phyloP scores from a whole-genome alignment of 2,113 vertebrate genomes.

The Aegithalos caudatus region DNA sequence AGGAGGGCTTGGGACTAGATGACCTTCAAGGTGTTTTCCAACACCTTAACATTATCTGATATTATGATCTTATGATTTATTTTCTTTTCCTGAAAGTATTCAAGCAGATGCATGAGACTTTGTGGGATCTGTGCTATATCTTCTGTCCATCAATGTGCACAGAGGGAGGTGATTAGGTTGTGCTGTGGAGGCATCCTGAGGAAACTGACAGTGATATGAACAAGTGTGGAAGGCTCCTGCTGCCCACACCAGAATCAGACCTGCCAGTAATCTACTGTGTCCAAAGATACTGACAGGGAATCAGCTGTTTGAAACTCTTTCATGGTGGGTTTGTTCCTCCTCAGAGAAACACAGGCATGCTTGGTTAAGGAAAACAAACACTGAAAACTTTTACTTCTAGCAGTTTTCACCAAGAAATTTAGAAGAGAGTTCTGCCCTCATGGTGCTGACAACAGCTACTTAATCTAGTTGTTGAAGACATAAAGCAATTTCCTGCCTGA shows the following conservation, averaged over 20 bases:
- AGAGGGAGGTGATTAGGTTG: accelerated
- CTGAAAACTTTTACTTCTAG: background rate
- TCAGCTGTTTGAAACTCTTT: accelerated
- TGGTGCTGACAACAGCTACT: background rate
- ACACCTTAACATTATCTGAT: background rate
- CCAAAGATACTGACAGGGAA: background rate
- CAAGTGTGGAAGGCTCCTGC: background rate
- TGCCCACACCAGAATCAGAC: background rate
- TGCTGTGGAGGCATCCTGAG: background rate
- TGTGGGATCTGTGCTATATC: background rate
- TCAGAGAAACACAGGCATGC: background rate
- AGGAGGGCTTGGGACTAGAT: background rate
- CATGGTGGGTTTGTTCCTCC: accelerated
- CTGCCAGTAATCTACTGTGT: background rate
- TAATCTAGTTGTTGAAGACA: background rate
- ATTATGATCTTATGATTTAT: too few relatives aligned
- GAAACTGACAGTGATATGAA: background rate
- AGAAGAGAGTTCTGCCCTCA: background rate
- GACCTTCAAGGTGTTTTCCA: background rate
- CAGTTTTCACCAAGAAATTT: background rate
- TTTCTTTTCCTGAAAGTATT: background rate
- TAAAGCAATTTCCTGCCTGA: background rate
- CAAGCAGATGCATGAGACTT: background rate
- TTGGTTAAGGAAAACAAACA: background rate
- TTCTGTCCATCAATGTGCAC: accelerated